phyloP scores from a whole-genome alignment of 2,113 vertebrate genomes.

The Psittacara wagleri region DNA sequence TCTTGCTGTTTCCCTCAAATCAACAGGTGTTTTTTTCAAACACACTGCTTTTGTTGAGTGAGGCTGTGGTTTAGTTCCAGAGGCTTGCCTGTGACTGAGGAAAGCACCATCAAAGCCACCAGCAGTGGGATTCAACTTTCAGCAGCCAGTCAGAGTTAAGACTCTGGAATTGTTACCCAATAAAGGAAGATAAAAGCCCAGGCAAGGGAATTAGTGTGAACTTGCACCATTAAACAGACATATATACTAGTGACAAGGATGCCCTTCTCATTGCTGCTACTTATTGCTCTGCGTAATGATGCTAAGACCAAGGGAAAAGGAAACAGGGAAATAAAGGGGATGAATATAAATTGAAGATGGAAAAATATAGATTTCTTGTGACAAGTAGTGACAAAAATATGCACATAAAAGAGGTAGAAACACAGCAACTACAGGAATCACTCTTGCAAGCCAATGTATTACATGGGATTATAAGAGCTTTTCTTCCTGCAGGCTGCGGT shows the following conservation, averaged over 20 bases:
- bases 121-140: slow-evolving; percentile 43
- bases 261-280: not conserved
- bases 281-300: slow-evolving; percentile 7
- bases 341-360: not conserved
- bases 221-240: slow-evolving; percentile 29
- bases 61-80: slow-evolving; percentile 14
- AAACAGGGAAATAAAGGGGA: not conserved
- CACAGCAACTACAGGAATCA: not conserved
- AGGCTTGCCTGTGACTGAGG: slow-evolving; percentile 2
- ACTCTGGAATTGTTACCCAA: slow-evolving; percentile 24
- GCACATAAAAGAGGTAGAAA: not conserved
- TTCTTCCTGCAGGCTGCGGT: not conserved
- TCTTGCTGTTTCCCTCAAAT: not conserved
- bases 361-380: not conserved
- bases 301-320: not conserved
- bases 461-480: not conserved
- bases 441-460: not conserved
- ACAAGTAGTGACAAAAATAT: not conserved
- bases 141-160: slow-evolving; percentile 49
- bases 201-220: slow-evolving; percentile 31
- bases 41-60: not conserved
- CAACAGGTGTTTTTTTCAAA: slow-evolving; percentile 13
- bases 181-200: slow-evolving; percentile 63
- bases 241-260: not conserved
- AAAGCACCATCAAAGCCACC: not conserved